Conservation (phyloP, 2,797 vertebrate genomes). For the Crocidura indochinensis region DNA sequence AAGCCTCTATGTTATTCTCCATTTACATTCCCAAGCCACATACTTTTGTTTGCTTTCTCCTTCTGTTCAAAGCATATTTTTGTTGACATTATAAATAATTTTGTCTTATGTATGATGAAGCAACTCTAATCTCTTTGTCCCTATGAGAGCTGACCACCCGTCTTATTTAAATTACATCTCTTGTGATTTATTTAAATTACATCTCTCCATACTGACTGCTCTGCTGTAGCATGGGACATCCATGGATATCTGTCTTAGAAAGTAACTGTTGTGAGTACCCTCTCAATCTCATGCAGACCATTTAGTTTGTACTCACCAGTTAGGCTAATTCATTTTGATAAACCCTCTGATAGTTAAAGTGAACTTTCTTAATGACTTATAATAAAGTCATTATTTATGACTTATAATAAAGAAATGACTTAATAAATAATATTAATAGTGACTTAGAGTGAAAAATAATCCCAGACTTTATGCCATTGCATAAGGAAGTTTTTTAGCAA, state of each 20-base stretch:
- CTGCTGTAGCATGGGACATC: not conserved
- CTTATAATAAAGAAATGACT: no score
- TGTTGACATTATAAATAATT: not conserved
- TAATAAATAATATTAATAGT: not conserved
- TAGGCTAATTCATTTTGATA: conserved; percentile 4
- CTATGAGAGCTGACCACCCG: not conserved
- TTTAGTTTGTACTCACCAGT: not conserved
- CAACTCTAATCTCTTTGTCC: conserved; percentile 1
- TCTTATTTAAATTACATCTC: not conserved
- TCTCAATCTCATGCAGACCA: not conserved
- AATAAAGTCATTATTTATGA: no score
- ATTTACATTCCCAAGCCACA: not conserved
- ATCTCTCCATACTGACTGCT: not conserved
- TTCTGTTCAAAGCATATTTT: not conserved
- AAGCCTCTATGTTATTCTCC: not conserved
- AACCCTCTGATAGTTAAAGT: not conserved
- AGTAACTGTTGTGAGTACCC: not conserved
- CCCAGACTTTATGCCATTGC: conserved; percentile 22
- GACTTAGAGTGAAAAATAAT: conserved; percentile 8
- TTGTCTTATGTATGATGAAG: not conserved
- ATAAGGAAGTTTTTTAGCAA: not conserved
- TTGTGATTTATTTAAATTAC: not conserved
- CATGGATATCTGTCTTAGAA: not conserved
- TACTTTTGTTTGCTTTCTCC: not conserved
- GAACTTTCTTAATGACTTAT: conserved; percentile 19